phyloP scores from a whole-genome alignment of 2,113 vertebrate species.

The Butorides virescens region DNA sequence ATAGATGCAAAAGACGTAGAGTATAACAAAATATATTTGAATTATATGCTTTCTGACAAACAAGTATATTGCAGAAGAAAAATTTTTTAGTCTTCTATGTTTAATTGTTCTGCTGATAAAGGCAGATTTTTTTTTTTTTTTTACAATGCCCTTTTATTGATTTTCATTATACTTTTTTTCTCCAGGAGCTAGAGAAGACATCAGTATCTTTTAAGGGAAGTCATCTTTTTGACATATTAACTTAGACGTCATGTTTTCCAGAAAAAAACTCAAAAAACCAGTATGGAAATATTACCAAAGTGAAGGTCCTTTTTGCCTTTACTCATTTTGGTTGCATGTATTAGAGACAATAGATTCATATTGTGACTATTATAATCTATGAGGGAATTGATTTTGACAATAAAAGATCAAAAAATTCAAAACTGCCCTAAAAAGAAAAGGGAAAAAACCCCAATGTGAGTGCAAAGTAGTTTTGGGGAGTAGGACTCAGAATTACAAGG shows the following conservation, averaged over 20 bases:
- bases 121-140: neutral
- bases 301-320: neutral
- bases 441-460: accelerated
- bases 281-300: neutral
- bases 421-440: neutral
- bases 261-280: neutral
- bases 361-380: neutral
- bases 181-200: neutral
- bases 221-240: neutral
- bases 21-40: neutral
- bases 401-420: neutral
- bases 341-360: neutral
- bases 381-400: neutral
- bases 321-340: neutral
- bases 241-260: neutral
- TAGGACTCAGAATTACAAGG: neutral
- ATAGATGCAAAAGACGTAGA: neutral
- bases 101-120: neutral
- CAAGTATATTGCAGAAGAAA: neutral
- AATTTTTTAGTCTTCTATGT: neutral
- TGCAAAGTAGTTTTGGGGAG: neutral
- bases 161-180: neutral
- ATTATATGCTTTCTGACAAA: neutral
- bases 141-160: neutral
- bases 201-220: neutral